These are phyloP conservation scores for Autographa pulchrina DNA, from an alignment of 2,888 invertebrate species.

Conservation along the genomic window DNA sequence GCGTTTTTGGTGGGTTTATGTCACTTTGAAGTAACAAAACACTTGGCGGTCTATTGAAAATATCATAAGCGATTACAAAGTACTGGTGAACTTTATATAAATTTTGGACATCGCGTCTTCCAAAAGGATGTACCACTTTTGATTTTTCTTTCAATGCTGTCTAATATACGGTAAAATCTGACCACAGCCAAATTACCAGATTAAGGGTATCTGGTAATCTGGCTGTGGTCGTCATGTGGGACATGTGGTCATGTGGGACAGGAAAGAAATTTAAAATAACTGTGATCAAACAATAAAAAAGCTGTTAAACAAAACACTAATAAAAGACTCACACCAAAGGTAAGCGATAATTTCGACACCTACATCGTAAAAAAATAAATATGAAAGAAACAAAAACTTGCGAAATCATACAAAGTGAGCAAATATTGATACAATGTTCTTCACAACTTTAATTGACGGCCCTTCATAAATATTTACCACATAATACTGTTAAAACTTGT, in stretches of 20 bases:
- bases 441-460: slow-evolving; percentile 40
- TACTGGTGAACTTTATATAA: too few relatives aligned
- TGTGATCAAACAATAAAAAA: neutral
- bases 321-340: slow-evolving; percentile 4
- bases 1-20: neutral
- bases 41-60: too few relatives aligned
- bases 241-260: too few relatives aligned
- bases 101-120: too few relatives aligned
- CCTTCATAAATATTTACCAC: slow-evolving; percentile 33
- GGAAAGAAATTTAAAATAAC: neutral
- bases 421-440: slow-evolving; percentile 26
- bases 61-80: too few relatives aligned
- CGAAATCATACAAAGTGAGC: slow-evolving; percentile 46
- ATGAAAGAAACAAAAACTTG: slow-evolving; percentile 40
- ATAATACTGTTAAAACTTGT: neutral
- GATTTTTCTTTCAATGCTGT: too few relatives aligned
- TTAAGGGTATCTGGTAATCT: too few relatives aligned
- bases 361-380: slow-evolving; percentile 42
- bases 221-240: too few relatives aligned
- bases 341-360: slow-evolving; percentile 53
- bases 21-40: neutral
- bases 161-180: too few relatives aligned
- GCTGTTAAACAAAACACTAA: neutral
- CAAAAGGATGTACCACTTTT: too few relatives aligned
- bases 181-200: too few relatives aligned